phyloP scores from a whole-genome alignment of 2,888 invertebrate genomes.

The Nemotelus pantherinus region DNA sequence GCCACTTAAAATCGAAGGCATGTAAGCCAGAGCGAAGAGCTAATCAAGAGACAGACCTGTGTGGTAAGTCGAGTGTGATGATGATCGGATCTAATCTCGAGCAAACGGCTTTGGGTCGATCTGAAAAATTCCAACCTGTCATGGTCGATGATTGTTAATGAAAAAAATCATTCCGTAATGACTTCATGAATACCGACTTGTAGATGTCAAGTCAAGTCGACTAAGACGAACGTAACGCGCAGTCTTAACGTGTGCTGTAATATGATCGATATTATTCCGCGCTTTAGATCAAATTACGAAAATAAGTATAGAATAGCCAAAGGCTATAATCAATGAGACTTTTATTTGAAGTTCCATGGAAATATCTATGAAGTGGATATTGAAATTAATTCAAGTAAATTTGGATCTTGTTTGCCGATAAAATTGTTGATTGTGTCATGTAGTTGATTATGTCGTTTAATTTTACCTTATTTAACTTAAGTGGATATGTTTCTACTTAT shows the following conservation, averaged over 20 bases:
- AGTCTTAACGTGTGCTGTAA: neutral
- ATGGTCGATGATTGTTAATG: slow-evolving; percentile 35
- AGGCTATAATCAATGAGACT: too few relatives aligned
- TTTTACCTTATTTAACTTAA: too few relatives aligned
- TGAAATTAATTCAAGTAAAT: too few relatives aligned
- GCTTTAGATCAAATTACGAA: neutral
- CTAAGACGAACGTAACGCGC: neutral
- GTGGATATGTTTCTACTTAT: too few relatives aligned
- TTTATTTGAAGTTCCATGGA: too few relatives aligned
- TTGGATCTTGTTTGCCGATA: too few relatives aligned
- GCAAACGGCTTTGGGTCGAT: slow-evolving; percentile 6
- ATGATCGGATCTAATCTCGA: slow-evolving; percentile 33
- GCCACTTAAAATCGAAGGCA: neutral
- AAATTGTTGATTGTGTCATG: too few relatives aligned
- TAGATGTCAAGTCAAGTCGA: too few relatives aligned
- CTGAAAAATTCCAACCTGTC: slow-evolving; percentile 36
- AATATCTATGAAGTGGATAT: too few relatives aligned
- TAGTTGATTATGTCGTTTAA: too few relatives aligned
- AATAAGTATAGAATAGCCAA: too few relatives aligned
- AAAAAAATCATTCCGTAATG: slow-evolving; percentile 32
- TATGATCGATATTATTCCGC: slow-evolving; percentile 1
- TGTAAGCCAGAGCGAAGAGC: neutral
- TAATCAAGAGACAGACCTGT: too few relatives aligned
- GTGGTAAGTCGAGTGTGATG: slow-evolving; percentile 3
- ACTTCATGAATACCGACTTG: neutral